A percentile compares a stretch with the other conserved stretches of the same genome.
Evolutionary conservation across 2,113 vertebrate species (phyloP).

Genomic region (Carassius auratus): DNA sequence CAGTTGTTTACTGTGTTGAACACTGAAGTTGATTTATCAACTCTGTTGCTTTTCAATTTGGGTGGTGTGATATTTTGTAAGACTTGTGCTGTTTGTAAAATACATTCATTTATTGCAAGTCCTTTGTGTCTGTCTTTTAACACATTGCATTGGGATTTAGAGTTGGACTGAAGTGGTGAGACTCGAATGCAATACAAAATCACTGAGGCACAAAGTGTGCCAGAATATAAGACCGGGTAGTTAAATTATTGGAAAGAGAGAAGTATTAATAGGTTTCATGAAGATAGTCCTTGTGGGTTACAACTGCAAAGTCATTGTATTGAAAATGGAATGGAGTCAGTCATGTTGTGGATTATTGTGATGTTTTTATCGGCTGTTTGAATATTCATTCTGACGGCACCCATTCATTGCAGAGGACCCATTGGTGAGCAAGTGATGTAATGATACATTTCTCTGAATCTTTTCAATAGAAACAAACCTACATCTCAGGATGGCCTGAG

Average conservation of each 20-base stretch:
- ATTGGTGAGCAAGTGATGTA: too few species aligned
- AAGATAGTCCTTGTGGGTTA: not conserved
- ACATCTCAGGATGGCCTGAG: too few species aligned
- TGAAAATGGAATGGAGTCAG: too few species aligned
- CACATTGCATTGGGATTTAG: not conserved
- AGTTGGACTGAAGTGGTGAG: not conserved
- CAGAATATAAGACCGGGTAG: not conserved
- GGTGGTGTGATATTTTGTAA: slow-evolving; percentile 24
- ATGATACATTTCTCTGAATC: too few species aligned
- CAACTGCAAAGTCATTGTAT: not conserved
- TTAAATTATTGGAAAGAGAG: not conserved
- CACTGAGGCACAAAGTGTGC: not conserved
- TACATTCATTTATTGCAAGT: slow-evolving; percentile 31
- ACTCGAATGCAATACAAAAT: not conserved
- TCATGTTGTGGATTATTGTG: too few species aligned
- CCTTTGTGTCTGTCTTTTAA: not conserved
- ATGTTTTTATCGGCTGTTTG: too few species aligned
- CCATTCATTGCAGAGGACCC: too few species aligned
- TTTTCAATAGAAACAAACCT: too few species aligned
- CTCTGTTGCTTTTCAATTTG: slow-evolving; percentile 7
- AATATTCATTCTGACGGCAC: too few species aligned
- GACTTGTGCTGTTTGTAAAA: slow-evolving; percentile 32
- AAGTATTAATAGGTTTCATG: not conserved
- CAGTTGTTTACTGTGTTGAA: not conserved
- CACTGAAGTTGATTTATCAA: not conserved